Conservation (phyloP, 2,113 vertebrate species). For the Xiphorhynchus elegans region DNA sequence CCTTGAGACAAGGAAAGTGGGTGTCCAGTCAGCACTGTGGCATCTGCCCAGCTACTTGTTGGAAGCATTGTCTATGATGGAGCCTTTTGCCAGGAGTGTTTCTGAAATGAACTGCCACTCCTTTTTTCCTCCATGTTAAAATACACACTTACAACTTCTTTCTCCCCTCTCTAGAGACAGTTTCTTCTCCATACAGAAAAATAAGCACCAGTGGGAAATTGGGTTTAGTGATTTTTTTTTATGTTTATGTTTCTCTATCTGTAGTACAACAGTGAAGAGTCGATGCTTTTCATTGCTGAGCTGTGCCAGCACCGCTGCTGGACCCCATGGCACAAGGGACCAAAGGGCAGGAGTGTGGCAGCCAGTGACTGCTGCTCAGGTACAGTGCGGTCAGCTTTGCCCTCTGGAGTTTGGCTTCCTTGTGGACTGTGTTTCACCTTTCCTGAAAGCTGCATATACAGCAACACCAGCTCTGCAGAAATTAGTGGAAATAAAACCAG, state of each 20-base stretch:
- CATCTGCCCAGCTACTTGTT: not conserved
- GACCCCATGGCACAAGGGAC: not conserved
- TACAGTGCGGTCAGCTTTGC: not conserved
- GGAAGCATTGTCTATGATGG: not conserved
- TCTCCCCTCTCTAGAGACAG: not conserved
- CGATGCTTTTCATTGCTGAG: not conserved
- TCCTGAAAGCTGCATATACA: not conserved
- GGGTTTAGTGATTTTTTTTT: not conserved
- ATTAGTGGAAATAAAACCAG: not conserved
- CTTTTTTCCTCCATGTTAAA: not conserved
- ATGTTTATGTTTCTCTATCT: not conserved
- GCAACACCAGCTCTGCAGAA: not conserved
- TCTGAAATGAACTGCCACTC: not conserved
- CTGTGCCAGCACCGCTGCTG: not conserved
- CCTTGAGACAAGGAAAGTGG: not conserved
- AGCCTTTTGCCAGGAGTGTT: not conserved
- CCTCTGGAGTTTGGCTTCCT: not conserved
- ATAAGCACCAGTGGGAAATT: not conserved
- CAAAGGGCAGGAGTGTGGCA: not conserved
- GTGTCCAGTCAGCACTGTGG: too few species aligned
- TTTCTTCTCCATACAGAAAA: not conserved
- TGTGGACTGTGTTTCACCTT: not conserved
- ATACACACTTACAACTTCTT: not conserved
- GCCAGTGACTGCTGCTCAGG: rapidly evolving
- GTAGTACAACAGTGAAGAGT: not conserved